phyloP scores from a whole-genome alignment of 2,797 vertebrate genomes.

The Chaenodraco wilsoni region DNA sequence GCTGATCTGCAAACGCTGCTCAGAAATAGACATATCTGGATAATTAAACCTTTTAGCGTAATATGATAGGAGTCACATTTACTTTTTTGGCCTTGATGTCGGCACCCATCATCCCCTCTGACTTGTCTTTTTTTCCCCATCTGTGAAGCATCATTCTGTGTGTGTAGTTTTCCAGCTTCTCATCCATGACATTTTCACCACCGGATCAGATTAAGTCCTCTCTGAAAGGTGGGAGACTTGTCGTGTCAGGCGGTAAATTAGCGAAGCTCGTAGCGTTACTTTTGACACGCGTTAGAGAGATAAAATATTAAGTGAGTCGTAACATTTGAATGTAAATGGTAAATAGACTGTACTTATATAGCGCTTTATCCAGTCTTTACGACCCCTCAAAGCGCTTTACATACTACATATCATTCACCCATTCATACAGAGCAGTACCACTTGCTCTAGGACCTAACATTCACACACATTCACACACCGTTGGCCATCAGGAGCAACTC shows the following conservation, averaged over 20 bases:
- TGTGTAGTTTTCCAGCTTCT: slow-evolving; percentile 19
- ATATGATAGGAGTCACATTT: slow-evolving; percentile 16
- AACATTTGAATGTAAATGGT: background rate
- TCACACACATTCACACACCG: no score
- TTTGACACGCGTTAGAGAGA: slow-evolving; percentile 35
- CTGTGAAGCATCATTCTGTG: slow-evolving; percentile 1
- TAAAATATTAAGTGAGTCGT: slow-evolving; percentile 18
- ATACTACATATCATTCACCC: no score
- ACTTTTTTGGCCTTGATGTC: slow-evolving; percentile 15
- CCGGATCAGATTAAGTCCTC: slow-evolving; percentile 34
- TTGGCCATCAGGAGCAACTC: no score
- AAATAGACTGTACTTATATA: no score
- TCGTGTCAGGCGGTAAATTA: background rate
- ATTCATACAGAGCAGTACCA: no score
- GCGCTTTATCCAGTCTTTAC: no score
- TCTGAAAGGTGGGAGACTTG: background rate
- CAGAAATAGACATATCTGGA: slow-evolving; percentile 11
- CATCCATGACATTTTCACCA: slow-evolving; percentile 36
- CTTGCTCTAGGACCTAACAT: no score
- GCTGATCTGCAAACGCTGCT: slow-evolving; percentile 33
- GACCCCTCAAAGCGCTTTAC: no score
- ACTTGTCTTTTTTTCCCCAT: background rate
- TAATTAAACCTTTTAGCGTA: slow-evolving; percentile 2
- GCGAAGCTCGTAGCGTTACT: background rate
- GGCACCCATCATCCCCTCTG: background rate